Conservation (phyloP, 2,888 invertebrate species). For the Serrognathus titanus region DNA sequence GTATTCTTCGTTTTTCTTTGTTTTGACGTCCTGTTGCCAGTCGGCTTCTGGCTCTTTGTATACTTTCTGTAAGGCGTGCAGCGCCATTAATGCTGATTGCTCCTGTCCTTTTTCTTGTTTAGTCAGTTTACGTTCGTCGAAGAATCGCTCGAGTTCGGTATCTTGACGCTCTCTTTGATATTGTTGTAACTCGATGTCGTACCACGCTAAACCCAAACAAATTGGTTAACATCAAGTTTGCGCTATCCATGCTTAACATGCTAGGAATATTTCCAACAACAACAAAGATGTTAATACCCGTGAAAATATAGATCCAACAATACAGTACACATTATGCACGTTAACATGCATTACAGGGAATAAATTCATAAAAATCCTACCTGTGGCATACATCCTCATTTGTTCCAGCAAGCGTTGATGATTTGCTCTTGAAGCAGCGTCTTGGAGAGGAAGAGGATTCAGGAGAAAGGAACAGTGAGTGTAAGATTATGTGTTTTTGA, state of each 20-base stretch:
- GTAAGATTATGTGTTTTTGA: constrained; percentile 17
- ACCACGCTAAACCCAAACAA: constrained; percentile 70
- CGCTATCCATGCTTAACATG: not conserved
- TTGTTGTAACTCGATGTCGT: constrained; percentile 80
- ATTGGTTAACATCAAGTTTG: not conserved
- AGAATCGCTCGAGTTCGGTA: constrained; percentile 82
- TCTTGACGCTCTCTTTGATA: constrained; percentile 81
- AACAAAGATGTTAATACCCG: constrained; percentile 7
- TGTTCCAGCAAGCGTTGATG: constrained; percentile 11
- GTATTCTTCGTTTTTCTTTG: constrained; percentile 80
- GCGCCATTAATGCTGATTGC: constrained; percentile 21
- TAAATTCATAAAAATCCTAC: constrained; percentile 14
- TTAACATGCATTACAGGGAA: constrained; percentile 9
- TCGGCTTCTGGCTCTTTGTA: constrained; percentile 73
- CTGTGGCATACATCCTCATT: constrained; percentile 11
- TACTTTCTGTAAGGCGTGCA: constrained; percentile 56
- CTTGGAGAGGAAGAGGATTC: constrained; percentile 26
- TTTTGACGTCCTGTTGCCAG: constrained; percentile 80
- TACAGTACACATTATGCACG: constrained; percentile 35
- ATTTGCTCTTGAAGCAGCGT: constrained; percentile 26
- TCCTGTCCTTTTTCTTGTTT: constrained; percentile 61
- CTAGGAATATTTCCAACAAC: constrained; percentile 8
- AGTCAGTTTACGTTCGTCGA: constrained; percentile 77
- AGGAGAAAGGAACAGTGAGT: constrained; percentile 34
- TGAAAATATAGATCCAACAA: constrained; percentile 2